These are phyloP conservation scores for Schlechtendalia chinensis DNA, from an alignment of 1,140 invertebrate genomes.

Conservation along the genomic window DNA sequence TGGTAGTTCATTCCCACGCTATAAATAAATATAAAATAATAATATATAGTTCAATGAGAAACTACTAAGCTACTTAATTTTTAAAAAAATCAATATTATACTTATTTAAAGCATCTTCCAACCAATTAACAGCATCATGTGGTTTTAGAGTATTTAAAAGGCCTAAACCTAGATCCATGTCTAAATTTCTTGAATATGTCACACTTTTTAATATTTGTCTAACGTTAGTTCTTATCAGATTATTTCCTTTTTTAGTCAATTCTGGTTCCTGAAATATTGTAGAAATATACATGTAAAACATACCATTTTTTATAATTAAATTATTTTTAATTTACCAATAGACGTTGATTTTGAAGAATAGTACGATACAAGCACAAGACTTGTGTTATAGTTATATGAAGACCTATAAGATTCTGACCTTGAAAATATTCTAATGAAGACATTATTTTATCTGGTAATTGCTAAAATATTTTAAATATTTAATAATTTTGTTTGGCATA, in stretches of 20 bases:
- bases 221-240: conserved; percentile 37
- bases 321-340: conserved; percentile 13
- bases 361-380: conserved; percentile 25
- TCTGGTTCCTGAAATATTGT: conserved; percentile 26
- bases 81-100: conserved; percentile 1
- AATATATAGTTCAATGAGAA: neutral
- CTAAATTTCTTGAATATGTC: conserved; percentile 39
- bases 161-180: conserved; percentile 47
- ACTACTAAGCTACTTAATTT: neutral
- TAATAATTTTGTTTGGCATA: neutral
- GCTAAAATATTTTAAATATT: conserved; percentile 37
- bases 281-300: neutral
- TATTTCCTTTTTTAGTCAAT: conserved; percentile 32
- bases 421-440: conserved; percentile 40
- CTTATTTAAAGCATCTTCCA: conserved; percentile 48
- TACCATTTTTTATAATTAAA: neutral
- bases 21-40: neutral
- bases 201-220: conserved; percentile 44
- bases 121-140: conserved; percentile 39
- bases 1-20: conserved; percentile 45
- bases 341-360: conserved; percentile 34
- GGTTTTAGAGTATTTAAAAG: conserved; percentile 42
- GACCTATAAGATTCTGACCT: conserved; percentile 43
- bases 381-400: conserved; percentile 43
- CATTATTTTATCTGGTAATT: conserved; percentile 17